These are phyloP conservation scores for Zhengitettix transpicula DNA, from an alignment of 2,888 invertebrate species.

Conservation along the genomic window DNA sequence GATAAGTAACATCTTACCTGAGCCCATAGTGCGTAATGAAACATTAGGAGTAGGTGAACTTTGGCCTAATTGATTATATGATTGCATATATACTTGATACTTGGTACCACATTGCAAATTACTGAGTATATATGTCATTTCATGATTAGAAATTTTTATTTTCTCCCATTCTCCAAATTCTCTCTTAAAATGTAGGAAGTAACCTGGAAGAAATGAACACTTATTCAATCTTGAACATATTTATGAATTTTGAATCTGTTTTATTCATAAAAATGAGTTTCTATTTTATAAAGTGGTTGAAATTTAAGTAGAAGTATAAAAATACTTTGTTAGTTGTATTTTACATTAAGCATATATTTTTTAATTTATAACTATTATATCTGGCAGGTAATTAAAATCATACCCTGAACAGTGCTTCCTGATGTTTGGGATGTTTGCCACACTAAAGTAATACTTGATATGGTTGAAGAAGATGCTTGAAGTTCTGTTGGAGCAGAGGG, in stretches of 20 bases:
- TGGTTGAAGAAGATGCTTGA: slow-evolving; percentile 21
- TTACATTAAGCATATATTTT: too few species aligned
- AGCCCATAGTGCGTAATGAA: slow-evolving; percentile 24
- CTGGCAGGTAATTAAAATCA: background rate
- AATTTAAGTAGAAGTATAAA: too few species aligned
- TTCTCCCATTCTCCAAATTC: slow-evolving; percentile 18
- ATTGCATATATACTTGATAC: slow-evolving; percentile 16
- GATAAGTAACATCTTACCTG: slow-evolving; percentile 21
- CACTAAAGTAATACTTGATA: slow-evolving; percentile 19
- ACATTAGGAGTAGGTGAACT: slow-evolving; percentile 22
- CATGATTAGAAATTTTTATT: slow-evolving; percentile 13
- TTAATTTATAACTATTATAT: too few species aligned
- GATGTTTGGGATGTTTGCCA: slow-evolving; percentile 13
- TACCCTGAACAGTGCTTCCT: slow-evolving; percentile 15
- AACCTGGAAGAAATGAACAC: slow-evolving; percentile 10
- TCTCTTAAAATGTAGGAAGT: slow-evolving; percentile 15
- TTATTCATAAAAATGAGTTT: too few species aligned
- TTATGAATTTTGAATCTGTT: too few species aligned
- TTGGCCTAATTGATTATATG: slow-evolving; percentile 20
- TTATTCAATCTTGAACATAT: too few species aligned
- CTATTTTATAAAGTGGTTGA: too few species aligned
- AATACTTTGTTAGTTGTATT: too few species aligned
- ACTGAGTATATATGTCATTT: slow-evolving; percentile 13
- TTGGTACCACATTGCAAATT: slow-evolving; percentile 16
- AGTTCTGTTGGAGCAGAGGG: slow-evolving; percentile 22